Evolutionary conservation across 2,797 vertebrate genomes (phyloP).

Genomic region (Amblyopsis hoosieri): DNA sequence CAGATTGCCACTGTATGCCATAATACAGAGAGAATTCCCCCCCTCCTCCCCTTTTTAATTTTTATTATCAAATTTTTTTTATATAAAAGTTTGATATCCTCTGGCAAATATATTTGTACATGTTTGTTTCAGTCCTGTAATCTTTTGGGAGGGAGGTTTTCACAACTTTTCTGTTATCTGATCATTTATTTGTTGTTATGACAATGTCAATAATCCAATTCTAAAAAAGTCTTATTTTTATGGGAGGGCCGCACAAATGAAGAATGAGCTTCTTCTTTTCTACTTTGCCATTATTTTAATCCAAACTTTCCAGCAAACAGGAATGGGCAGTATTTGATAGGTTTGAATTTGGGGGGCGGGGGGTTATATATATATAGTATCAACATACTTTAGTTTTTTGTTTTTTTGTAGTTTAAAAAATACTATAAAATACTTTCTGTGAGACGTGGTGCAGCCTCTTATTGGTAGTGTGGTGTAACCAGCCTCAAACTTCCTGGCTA

Average conservation of each 20-base stretch:
- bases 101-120: conserved; percentile 11
- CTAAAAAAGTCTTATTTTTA: conserved; percentile 4
- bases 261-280: conserved; percentile 5
- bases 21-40: neutral
- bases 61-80: conserved; percentile 1
- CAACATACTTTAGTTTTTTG: too few relatives aligned
- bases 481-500: too few relatives aligned
- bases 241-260: neutral
- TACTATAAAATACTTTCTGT: too few relatives aligned
- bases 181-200: conserved; percentile 16
- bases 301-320: conserved; percentile 45
- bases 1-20: neutral
- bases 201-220: conserved; percentile 4
- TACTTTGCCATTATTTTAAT: conserved; percentile 25
- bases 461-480: too few relatives aligned
- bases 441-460: too few relatives aligned
- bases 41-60: conserved; percentile 8
- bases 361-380: too few relatives aligned
- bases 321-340: too few relatives aligned
- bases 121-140: conserved; percentile 31
- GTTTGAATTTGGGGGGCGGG: too few relatives aligned
- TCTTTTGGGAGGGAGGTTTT: conserved; percentile 18
- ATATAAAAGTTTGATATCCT: conserved; percentile 12
- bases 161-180: conserved; percentile 21
- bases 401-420: too few relatives aligned